Conservation (phyloP, 1,140 invertebrate genomes). For the Chrysopa pallens region DNA sequence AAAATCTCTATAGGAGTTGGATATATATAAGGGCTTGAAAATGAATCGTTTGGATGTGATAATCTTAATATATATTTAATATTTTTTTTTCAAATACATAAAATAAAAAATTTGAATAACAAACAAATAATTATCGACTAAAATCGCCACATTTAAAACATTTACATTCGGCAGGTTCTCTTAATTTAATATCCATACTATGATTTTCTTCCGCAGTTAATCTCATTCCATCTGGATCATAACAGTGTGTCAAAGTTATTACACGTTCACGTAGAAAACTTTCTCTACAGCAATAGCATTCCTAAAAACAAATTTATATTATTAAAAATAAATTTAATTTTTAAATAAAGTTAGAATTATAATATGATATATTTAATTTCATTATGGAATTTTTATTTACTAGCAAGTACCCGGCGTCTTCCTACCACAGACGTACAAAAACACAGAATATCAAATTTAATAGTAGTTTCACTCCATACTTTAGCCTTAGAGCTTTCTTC, state of each 20-base stretch:
- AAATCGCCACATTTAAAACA: constrained; percentile 74
- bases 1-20: no score
- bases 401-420: no score
- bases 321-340: no score
- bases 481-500: no score
- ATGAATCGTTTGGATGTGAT: neutral
- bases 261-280: constrained; percentile 60
- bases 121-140: constrained; percentile 29
- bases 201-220: constrained; percentile 37
- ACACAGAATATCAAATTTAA: no score
- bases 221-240: constrained; percentile 65
- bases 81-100: neutral
- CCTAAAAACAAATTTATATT: constrained; percentile 48
- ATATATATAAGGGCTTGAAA: no score
- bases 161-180: constrained; percentile 74
- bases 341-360: no score
- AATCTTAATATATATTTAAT: constrained; percentile 1
- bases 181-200: constrained; percentile 60
- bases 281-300: constrained; percentile 82
- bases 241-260: constrained; percentile 68
- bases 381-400: no score
- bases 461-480: no score
- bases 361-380: no score
- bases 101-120: no score
- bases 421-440: no score